Evolutionary conservation across 2,113 vertebrate genomes (phyloP).

Genomic region (Tragelaphus imberbis): DNA sequence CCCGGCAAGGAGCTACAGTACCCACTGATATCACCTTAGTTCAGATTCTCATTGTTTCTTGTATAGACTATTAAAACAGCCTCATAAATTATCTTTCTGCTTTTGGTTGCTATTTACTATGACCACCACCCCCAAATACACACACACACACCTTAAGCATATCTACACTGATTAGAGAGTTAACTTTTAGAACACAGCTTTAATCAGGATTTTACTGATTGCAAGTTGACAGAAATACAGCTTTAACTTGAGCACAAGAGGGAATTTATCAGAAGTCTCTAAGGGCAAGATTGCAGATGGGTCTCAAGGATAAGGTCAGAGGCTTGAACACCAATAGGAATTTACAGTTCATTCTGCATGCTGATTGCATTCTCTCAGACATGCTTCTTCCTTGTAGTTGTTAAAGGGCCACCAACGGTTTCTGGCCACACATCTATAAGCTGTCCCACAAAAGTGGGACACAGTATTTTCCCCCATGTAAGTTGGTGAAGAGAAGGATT

Average conservation of each 20-base stretch:
- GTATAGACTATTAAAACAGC: background rate
- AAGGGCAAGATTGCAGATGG: background rate
- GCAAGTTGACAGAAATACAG: background rate
- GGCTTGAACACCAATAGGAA: background rate
- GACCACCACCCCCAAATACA: background rate
- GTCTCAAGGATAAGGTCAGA: background rate
- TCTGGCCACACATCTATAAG: background rate
- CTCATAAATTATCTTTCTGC: background rate
- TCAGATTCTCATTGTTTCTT: background rate
- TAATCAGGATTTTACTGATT: background rate
- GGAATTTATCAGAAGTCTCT: background rate
- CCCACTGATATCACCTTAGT: background rate
- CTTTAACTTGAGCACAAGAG: background rate
- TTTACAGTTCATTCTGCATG: background rate
- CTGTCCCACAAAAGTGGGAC: background rate
- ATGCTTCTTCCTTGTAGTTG: background rate
- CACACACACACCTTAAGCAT: background rate
- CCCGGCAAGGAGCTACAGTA: background rate
- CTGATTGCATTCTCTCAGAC: background rate
- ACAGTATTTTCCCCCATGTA: background rate
- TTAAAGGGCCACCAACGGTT: background rate
- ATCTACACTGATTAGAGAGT: conserved; percentile 18
- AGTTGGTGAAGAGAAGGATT: background rate
- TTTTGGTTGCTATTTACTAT: background rate
- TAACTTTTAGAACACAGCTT: background rate